Evolutionary conservation across 2,797 vertebrate genomes (phyloP).

Genomic region (Tolypeutes matacus): DNA sequence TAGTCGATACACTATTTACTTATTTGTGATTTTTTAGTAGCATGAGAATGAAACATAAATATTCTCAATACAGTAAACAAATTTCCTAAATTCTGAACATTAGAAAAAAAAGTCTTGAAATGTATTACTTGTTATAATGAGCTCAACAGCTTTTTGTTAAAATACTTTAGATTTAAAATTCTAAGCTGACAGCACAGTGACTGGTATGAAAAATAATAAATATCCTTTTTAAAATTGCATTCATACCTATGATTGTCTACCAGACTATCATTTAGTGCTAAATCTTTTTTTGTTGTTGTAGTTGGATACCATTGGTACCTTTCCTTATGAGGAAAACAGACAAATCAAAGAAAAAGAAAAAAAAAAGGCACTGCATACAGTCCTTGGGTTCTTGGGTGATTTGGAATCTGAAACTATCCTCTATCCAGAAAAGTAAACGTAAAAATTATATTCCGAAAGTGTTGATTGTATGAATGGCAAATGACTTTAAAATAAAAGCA

Average conservation of each 20-base stretch:
- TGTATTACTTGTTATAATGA: background rate
- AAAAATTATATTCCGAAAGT: background rate
- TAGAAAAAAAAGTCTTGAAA: background rate
- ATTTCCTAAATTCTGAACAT: background rate
- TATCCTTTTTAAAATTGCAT: slow-evolving; percentile 53
- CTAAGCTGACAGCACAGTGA: slow-evolving; percentile 46
- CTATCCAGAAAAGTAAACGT: background rate
- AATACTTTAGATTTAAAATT: slow-evolving; percentile 48
- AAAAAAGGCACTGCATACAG: background rate
- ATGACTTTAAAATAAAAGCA: slow-evolving; percentile 45
- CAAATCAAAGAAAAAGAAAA: background rate
- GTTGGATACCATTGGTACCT: background rate
- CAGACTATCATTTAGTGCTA: background rate
- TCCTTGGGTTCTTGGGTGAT: background rate
- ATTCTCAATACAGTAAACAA: background rate
- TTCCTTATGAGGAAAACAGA: background rate
- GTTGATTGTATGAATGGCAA: background rate
- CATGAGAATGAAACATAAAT: slow-evolving; percentile 58
- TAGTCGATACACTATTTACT: background rate
- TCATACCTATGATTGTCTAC: background rate
- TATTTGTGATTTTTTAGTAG: slow-evolving; percentile 41
- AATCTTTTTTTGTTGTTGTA: slow-evolving; percentile 14
- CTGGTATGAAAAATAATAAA: slow-evolving; percentile 30
- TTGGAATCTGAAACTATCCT: background rate
- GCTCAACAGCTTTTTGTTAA: slow-evolving; percentile 55